phyloP scores from a whole-genome alignment of 2,888 invertebrate species.

The Furcula furcula region DNA sequence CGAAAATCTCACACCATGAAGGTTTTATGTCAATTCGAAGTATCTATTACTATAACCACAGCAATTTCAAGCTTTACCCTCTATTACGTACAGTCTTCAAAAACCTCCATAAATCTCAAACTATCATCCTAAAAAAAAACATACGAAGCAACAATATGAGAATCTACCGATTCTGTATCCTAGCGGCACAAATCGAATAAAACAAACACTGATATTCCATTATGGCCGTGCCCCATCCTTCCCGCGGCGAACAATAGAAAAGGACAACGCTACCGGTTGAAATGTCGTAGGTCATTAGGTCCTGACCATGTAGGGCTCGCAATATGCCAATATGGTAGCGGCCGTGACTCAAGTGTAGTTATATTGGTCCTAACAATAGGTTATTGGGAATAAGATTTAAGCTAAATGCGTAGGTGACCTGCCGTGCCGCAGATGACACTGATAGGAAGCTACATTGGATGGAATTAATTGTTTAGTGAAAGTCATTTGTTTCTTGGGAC shows the following conservation, averaged over 20 bases:
- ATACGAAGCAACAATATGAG: conserved; percentile 55
- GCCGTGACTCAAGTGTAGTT: conserved; percentile 68
- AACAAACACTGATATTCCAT: conserved; percentile 75
- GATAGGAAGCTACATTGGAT: conserved; percentile 45
- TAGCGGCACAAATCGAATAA: conserved; percentile 74
- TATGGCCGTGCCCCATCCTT: conserved; percentile 63
- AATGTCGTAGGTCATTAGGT: conserved; percentile 82
- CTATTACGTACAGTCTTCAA: too few relatives aligned
- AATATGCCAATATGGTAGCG: conserved; percentile 80
- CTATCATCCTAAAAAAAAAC: conserved; percentile 30
- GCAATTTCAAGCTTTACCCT: too few relatives aligned
- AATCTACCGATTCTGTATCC: conserved; percentile 61
- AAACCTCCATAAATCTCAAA: too few relatives aligned
- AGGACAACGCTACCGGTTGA: conserved; percentile 65
- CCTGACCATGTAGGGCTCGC: conserved; percentile 71
- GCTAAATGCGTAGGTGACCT: conserved; percentile 62
- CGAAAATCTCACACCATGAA: too few relatives aligned
- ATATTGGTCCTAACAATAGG: conserved; percentile 66
- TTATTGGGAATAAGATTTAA: conserved; percentile 57
- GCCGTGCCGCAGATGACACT: conserved; percentile 58
- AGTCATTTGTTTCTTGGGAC: conserved; percentile 21
- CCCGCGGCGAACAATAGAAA: conserved; percentile 40
- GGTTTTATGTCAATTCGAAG: too few relatives aligned
- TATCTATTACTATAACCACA: conserved; percentile 19
- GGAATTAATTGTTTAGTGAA: conserved; percentile 49